Evolutionary conservation across 2,888 invertebrate genomes (phyloP).

Genomic region (Cenopis cana): DNA sequence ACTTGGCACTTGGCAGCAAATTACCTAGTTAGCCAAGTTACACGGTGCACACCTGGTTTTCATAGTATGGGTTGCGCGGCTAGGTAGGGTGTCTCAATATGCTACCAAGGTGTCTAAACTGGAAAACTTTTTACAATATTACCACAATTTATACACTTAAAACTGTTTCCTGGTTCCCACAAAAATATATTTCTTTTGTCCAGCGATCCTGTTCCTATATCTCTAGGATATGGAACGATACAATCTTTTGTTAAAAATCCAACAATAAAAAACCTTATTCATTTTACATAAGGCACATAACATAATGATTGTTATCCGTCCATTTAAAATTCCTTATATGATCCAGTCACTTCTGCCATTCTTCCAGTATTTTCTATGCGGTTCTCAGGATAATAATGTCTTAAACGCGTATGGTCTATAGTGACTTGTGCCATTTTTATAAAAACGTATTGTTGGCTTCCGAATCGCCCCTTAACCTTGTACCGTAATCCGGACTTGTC

Average conservation of each 20-base stretch:
- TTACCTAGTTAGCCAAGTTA: no score
- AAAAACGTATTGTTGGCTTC: slow-evolving; percentile 11
- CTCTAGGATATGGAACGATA: not conserved
- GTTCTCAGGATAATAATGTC: not conserved
- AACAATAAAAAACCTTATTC: slow-evolving; percentile 3
- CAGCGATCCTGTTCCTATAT: not conserved
- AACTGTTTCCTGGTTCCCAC: slow-evolving; percentile 8
- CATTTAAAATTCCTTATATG: not conserved
- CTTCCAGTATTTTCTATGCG: not conserved
- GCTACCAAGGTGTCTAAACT: not conserved
- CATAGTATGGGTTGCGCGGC: no score
- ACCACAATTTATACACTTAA: not conserved
- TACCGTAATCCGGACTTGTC: slow-evolving; percentile 33
- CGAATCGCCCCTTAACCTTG: slow-evolving; percentile 37
- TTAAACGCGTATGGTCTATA: not conserved
- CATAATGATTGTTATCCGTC: not conserved
- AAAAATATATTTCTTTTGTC: not conserved
- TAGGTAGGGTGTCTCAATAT: no score
- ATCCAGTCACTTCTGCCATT: not conserved
- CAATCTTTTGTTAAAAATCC: not conserved
- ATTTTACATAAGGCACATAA: not conserved
- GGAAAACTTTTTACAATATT: not conserved
- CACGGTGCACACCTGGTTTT: no score
- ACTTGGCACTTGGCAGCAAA: no score
- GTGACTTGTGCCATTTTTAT: not conserved